Percentiles rank a stretch among this genome's conserved stretches.
Evolutionary conservation across 2,113 vertebrate species (phyloP).

Genomic region (Pomatorhinus ruficollis): DNA sequence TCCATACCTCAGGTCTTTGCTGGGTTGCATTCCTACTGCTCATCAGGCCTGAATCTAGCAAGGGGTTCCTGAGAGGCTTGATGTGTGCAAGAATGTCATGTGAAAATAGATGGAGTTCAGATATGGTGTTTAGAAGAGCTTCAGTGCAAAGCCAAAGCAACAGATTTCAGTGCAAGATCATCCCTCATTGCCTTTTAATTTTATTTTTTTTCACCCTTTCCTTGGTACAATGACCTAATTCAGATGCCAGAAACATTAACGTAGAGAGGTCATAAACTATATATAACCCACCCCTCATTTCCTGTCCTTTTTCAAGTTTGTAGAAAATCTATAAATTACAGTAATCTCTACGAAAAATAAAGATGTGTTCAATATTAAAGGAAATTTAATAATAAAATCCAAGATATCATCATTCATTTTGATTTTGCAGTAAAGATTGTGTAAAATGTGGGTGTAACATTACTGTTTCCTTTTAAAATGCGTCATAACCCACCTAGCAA

Average conservation of each 20-base stretch:
- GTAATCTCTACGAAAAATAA: background rate
- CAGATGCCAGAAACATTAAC: background rate
- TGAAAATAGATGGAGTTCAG: background rate
- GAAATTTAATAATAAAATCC: background rate
- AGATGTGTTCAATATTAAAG: background rate
- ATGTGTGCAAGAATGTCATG: background rate
- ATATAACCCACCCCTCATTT: background rate
- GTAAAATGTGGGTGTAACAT: background rate
- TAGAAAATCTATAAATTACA: background rate
- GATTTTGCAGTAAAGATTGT: background rate
- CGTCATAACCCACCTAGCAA: background rate
- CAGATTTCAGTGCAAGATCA: background rate
- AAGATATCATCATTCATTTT: rapidly evolving
- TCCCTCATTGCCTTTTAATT: too few relatives aligned
- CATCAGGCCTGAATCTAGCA: background rate
- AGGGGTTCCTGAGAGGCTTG: background rate
- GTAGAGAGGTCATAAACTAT: background rate
- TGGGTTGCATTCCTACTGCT: background rate
- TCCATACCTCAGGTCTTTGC: background rate
- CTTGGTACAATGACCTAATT: background rate
- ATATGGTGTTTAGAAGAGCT: background rate
- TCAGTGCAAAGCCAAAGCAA: background rate
- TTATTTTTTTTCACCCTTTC: background rate
- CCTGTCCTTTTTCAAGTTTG: background rate
- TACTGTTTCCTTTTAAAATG: background rate